Percentiles rank a stretch among this genome's conserved stretches.
phyloP scores from a whole-genome alignment of 2,888 invertebrate species.

The Idaea biselata region DNA sequence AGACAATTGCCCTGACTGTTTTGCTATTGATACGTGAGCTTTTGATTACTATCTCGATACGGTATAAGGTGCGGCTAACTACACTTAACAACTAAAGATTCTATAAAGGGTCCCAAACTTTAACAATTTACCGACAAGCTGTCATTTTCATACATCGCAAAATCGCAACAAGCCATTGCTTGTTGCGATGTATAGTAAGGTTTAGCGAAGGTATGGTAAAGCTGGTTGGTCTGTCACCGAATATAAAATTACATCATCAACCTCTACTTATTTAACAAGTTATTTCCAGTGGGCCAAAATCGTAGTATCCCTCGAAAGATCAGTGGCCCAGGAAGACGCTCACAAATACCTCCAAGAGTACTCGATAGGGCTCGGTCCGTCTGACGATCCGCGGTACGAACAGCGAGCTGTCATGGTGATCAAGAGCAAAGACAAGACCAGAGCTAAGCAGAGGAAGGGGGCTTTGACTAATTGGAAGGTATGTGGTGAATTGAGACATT shows the following conservation, averaged over 20 bases:
- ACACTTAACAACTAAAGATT: too few species aligned
- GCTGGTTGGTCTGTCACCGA: too few species aligned
- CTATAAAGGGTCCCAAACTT: too few species aligned
- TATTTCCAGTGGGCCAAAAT: conserved; percentile 96
- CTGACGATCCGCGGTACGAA: conserved; percentile 91
- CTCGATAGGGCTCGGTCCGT: conserved; percentile 93
- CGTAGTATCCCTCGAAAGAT: conserved; percentile 96
- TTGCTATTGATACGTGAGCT: not conserved
- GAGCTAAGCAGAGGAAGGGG: conserved; percentile 97
- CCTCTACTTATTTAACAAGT: too few species aligned
- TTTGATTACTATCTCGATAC: too few species aligned
- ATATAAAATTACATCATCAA: too few species aligned
- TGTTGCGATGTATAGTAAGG: too few species aligned
- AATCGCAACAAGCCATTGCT: too few species aligned
- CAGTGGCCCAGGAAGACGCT: conserved; percentile 93
- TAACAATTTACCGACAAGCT: too few species aligned
- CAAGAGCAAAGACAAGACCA: conserved; percentile 97
- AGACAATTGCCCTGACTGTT: conserved; percentile 2
- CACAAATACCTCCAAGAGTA: conserved; percentile 96
- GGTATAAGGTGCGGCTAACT: too few species aligned
- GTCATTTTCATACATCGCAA: too few species aligned
- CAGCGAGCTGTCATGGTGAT: conserved; percentile 98
- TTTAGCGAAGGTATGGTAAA: too few species aligned
- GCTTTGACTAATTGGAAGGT: conserved; percentile 99
- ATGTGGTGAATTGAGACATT: conserved; percentile 4